Evolutionary conservation across 2,797 vertebrate species (phyloP).

Genomic region (Lepilemur septentrionalis): DNA sequence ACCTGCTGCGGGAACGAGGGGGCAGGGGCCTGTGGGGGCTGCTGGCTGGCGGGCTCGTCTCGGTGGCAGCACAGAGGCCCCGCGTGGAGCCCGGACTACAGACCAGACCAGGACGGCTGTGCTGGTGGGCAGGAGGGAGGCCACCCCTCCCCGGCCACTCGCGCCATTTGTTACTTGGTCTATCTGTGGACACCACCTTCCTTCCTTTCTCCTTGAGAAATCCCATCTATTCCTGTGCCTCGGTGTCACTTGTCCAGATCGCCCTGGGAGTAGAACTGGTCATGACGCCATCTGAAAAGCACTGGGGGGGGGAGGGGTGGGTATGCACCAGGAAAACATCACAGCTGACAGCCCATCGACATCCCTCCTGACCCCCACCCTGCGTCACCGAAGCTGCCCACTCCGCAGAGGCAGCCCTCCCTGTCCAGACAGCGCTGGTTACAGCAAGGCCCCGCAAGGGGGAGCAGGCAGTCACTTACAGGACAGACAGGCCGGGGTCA

Average conservation of each 20-base stretch:
- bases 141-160: too few species aligned
- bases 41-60: not conserved
- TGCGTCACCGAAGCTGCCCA: fast-evolving
- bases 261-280: too few species aligned
- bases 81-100: not conserved
- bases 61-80: not conserved
- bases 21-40: not conserved
- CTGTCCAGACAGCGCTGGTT: not conserved
- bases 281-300: not conserved
- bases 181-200: too few species aligned
- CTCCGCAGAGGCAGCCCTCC: fast-evolving
- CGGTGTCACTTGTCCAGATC: too few species aligned
- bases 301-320: not conserved
- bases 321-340: not conserved
- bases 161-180: too few species aligned
- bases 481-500: not conserved
- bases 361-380: too few species aligned
- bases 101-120: not conserved
- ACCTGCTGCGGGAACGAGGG: not conserved
- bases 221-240: too few species aligned
- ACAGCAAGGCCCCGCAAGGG: too few species aligned
- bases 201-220: too few species aligned
- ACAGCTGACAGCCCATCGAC: fast-evolving
- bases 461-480: not conserved
- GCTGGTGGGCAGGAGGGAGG: not conserved